Base-by-base conservation (phyloP, 1,140 invertebrate genomes). In the Drosophila takahashii region DNA sequence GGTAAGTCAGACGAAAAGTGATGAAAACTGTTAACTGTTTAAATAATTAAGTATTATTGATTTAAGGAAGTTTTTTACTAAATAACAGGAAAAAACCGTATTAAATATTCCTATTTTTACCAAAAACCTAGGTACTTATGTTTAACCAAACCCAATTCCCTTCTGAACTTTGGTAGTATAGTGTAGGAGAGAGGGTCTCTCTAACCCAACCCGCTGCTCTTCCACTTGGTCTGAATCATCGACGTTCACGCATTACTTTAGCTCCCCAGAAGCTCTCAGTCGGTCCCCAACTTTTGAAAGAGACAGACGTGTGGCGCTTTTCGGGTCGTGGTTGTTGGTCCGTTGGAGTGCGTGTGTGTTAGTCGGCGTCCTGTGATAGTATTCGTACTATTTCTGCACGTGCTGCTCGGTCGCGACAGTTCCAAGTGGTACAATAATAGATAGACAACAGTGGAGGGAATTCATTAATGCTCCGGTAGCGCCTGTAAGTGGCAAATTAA, bases 331-430 rank as follows among this genome's bases (percentile, higher is more conserved):
- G 41, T 41, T 56, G 41, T 70, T 56, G 39, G 32, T 54, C 32
- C 18, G 37, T n/a, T 15, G 37, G 15, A 51, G 15, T 27, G 22
- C 27, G 29, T 16, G 42, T 27, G 27, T 36, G 52, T 36, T 22
- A 32, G 27, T 26, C 22, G 27, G 36, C 27, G 37, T 64, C 27
- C 8, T 47, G 32, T 3, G 4, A 15, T 47, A 22, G 52, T 59
- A 15, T 59, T 47, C 15, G 53, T 59, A 45, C 32, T 27, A 34
- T n/a, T 44, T 67, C 62, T 70, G 66, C 66, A 70, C 66, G 66
- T 70, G 66, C 51, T 70, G 34, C 18, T 32, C 22, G 39, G 32
- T 16, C 48, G 39, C 48, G 26, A 39, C 11, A 9, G 7, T 6
- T 45, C 34, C 64, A 22, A 70, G 50, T 56, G 48, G 8, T 52